Conservation (phyloP, 1,140 invertebrate species). For the Drosophila willistoni region DNA sequence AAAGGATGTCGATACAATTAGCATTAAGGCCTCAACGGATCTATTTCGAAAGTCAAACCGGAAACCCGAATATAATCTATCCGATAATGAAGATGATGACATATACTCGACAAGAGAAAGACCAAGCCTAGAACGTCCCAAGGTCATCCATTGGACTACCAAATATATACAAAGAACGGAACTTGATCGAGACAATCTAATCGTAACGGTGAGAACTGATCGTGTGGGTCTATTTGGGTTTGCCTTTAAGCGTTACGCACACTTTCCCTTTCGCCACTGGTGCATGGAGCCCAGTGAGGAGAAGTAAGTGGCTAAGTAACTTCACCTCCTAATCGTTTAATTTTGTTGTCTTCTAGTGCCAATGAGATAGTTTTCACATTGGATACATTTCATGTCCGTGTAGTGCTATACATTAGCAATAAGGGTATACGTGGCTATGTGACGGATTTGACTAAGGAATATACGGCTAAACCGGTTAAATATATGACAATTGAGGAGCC, state of each 20-base stretch:
- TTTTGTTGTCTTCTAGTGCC: slow-evolving; percentile 21
- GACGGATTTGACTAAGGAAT: slow-evolving; percentile 49
- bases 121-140: background rate
- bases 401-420: slow-evolving; percentile 48
- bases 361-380: slow-evolving; percentile 71
- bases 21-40: background rate
- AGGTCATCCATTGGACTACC: slow-evolving; percentile 67
- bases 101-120: background rate
- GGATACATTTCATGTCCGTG: slow-evolving; percentile 62
- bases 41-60: background rate
- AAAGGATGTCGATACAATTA: background rate
- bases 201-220: slow-evolving; percentile 64
- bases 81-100: background rate
- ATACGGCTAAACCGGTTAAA: slow-evolving; percentile 42
- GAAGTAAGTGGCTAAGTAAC: slow-evolving; percentile 41
- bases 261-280: slow-evolving; percentile 73
- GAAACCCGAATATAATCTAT: background rate
- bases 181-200: slow-evolving; percentile 33
- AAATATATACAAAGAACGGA: slow-evolving; percentile 44
- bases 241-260: slow-evolving; percentile 62
- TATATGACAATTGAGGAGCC: slow-evolving; percentile 62
- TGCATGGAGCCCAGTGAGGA: slow-evolving; percentile 45
- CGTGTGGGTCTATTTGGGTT: slow-evolving; percentile 70
- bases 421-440: slow-evolving; percentile 66
- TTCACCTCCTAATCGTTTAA: background rate